phyloP scores from a whole-genome alignment of 2,113 vertebrate species.

The Proterorhinus semilunaris region DNA sequence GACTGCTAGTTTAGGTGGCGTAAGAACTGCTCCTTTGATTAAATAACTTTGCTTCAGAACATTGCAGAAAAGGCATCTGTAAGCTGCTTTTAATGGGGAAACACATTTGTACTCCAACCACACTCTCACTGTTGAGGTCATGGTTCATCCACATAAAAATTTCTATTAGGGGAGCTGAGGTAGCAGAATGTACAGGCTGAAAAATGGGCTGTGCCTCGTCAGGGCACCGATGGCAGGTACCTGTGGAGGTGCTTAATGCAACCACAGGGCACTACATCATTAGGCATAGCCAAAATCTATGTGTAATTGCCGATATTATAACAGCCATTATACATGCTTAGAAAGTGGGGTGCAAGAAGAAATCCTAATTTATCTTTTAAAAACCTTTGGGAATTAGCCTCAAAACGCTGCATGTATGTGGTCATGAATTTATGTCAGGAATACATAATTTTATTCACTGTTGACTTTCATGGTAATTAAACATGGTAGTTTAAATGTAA shows the following conservation, averaged over 20 bases:
- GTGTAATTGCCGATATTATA: constrained; percentile 80
- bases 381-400: constrained; percentile 69
- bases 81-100: constrained; percentile 85
- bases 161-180: constrained; percentile 84
- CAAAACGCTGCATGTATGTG: constrained; percentile 46
- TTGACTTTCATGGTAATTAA: constrained; percentile 25
- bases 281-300: constrained; percentile 71
- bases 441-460: constrained; percentile 2
- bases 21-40: constrained; percentile 80
- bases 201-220: constrained; percentile 78
- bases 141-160: constrained; percentile 71
- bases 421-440: constrained; percentile 17
- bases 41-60: constrained; percentile 80
- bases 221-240: constrained; percentile 72
- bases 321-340: constrained; percentile 78
- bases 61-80: constrained; percentile 75
- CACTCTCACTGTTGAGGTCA: constrained; percentile 77
- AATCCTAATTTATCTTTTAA: constrained; percentile 74
- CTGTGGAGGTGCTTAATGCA: constrained; percentile 63
- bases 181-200: constrained; percentile 83
- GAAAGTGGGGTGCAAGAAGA: constrained; percentile 66
- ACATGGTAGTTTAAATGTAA: constrained; percentile 19
- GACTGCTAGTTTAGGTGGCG: constrained; percentile 73
- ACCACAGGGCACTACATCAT: constrained; percentile 65
- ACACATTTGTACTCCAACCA: constrained; percentile 72